Percentiles rank a stretch among this genome's conserved stretches.
phyloP scores from a whole-genome alignment of 1,140 invertebrate species.

The Phortica variegata region DNA sequence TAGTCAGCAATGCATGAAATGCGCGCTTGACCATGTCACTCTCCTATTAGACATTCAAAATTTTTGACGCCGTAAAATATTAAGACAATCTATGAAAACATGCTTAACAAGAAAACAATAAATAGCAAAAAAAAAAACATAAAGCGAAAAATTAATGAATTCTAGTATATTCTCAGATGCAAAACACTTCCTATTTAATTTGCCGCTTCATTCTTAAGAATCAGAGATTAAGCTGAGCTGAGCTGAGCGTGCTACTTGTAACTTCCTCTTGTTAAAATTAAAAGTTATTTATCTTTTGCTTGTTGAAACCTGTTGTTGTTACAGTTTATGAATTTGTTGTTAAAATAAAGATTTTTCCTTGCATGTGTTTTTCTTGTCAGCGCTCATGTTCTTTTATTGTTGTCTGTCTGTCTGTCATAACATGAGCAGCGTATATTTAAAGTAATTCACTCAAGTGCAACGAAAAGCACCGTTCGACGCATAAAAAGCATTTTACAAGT shows the following conservation, averaged over 20 bases:
- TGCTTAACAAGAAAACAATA: conserved; percentile 8
- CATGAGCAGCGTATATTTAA: no score
- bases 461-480: conserved; percentile 30
- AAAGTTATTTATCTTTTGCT: no score
- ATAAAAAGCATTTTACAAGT: conserved; percentile 7
- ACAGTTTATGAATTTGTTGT: conserved; percentile 27
- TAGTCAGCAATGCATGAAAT: conserved; percentile 40
- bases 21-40: conserved; percentile 38
- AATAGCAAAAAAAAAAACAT: no score
- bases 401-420: neutral
- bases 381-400: neutral
- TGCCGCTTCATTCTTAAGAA: no score
- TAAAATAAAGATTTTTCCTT: conserved; percentile 7
- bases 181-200: no score
- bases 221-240: no score
- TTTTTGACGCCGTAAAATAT: conserved; percentile 1
- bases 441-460: conserved; percentile 33
- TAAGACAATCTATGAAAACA: neutral
- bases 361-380: neutral
- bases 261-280: no score
- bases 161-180: no score
- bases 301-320: no score
- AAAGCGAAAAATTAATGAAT: no score
- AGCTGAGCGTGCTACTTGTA: no score
- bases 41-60: conserved; percentile 3